Evolutionary conservation across 2,113 vertebrate genomes (phyloP).

Genomic region (Calyptommatus sinebrachiatus): DNA sequence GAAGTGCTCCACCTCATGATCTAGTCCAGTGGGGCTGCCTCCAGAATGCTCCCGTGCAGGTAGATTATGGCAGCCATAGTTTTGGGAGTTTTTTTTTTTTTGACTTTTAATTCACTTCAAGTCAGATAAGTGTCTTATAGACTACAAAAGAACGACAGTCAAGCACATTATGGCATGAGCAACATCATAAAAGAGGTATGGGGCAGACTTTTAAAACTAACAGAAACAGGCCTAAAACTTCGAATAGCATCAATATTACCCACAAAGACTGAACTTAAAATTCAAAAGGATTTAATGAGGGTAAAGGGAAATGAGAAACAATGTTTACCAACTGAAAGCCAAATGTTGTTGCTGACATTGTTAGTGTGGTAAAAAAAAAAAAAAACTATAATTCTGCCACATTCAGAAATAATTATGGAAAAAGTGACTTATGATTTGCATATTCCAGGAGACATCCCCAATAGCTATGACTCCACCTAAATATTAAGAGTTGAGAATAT

Average conservation of each 20-base stretch:
- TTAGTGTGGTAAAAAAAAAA: conserved; percentile 12
- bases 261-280: neutral
- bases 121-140: conserved; percentile 28
- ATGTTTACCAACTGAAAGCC: neutral
- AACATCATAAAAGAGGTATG: conserved; percentile 19
- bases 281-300: conserved; percentile 27
- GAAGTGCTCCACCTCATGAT: no score
- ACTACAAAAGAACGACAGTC: neutral
- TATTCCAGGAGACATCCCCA: neutral
- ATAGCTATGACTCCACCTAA: no score
- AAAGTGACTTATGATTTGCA: neutral
- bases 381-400: neutral
- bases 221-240: conserved; percentile 24
- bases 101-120: conserved; percentile 1
- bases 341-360: neutral
- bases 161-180: neutral
- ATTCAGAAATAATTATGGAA: neutral
- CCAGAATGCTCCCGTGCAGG: no score
- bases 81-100: no score
- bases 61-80: no score
- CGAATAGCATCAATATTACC: conserved; percentile 19
- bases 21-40: no score
- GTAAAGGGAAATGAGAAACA: conserved; percentile 26
- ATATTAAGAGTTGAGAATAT: no score
- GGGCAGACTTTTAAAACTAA: neutral